Base-by-base conservation (phyloP, 1,140 invertebrate genomes). In the Oedothorax gibbosus region DNA sequence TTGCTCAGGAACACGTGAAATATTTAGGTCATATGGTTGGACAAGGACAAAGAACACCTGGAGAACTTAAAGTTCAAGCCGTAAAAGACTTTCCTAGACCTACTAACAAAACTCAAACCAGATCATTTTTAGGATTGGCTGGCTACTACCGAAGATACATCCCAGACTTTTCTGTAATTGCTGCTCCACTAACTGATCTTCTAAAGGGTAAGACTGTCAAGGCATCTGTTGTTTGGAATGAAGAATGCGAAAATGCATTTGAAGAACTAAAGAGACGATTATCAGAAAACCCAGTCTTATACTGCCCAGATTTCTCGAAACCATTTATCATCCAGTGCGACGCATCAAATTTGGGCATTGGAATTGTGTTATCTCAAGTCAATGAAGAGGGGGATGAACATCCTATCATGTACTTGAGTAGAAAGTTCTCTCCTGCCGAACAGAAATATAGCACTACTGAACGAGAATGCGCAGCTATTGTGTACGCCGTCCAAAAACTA, bases 401-500 rank as follows among this genome's bases (percentile, higher is more conserved):
- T 76, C 56, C 21, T 21, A 62, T 76, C 14, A 12, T 76, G 56
- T 53, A 15, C 53, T 18, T 54, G 15, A 68, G 77, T 18, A 66
- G 66, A 66, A 53, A 53, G n/a, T 78, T 92, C 7, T 88, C 80
- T 7, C 21, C 68, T 0, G 85, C 90, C 6, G 92, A 93, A 87
- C 77, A 81, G 56, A 91, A 91, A 49, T 92, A 91, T 82, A 86
- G 86, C 4, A 87, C 88, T 8, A 91, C 90, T 0, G 91, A 93
- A 87, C 86, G 90, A 85, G 91, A 93, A 89, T 88, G 91, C 66
- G 85, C 93, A 21, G 91, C 91, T 1, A 90, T 93, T 15, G 87
- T 92, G 6, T 89, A 89, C 89, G 89, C 89, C 0, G 87, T 92
- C 2, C 84, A 90, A 69, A 88, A 91, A 56, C 92, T 92, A 82